Percentiles rank a stretch among this genome's conserved stretches.
phyloP scores from a whole-genome alignment of 2,113 vertebrate genomes.

The Actenoides hombroni region DNA sequence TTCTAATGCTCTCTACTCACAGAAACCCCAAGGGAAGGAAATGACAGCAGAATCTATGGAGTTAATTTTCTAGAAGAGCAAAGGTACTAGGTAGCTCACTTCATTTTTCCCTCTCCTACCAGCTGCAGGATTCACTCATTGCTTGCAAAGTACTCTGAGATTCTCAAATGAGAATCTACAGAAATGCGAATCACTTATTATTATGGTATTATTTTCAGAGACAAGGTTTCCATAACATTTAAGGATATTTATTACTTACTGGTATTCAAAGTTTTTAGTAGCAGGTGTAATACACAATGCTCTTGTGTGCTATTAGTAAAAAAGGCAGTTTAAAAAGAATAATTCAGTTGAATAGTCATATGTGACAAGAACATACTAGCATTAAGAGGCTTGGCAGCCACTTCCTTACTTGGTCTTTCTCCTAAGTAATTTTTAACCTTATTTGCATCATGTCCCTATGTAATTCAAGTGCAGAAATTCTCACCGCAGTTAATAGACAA shows the following conservation, averaged over 20 bases:
- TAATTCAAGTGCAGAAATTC: background rate
- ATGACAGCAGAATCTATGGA: background rate
- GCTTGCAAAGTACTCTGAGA: background rate
- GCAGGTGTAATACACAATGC: background rate
- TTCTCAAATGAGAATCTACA: constrained; percentile 1
- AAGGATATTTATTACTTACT: background rate
- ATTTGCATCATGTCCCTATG: background rate
- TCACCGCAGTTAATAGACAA: background rate
- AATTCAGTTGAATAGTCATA: background rate
- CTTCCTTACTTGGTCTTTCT: background rate
- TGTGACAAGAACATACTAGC: background rate
- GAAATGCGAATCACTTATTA: constrained; percentile 15
- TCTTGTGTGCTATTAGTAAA: background rate
- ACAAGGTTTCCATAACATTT: constrained; percentile 33
- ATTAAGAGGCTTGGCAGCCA: background rate
- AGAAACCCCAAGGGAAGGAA: background rate
- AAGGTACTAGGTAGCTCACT: background rate
- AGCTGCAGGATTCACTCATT: background rate
- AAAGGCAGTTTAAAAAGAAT: background rate
- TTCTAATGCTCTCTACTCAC: background rate
- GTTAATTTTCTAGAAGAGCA: background rate
- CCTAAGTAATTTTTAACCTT: background rate
- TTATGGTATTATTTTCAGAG: constrained; percentile 3
- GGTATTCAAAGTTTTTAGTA: constrained; percentile 5
- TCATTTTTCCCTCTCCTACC: background rate